Evolutionary conservation across 2,113 vertebrate species (phyloP).

Genomic region (Lonchura striata): DNA sequence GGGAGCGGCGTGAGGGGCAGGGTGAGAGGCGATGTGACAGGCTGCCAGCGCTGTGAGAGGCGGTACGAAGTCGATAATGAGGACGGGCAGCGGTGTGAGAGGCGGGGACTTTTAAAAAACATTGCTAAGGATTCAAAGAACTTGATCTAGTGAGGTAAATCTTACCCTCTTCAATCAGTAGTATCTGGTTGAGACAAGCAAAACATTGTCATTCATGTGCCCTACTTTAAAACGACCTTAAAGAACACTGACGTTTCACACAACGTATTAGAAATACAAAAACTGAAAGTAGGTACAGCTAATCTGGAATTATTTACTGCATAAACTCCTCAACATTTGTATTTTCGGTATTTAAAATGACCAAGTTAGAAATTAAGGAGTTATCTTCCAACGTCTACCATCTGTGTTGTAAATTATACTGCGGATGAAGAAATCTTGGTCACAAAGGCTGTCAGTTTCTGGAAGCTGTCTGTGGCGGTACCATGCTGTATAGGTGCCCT

Average conservation of each 20-base stretch:
- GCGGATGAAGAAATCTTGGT: neutral
- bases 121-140: neutral
- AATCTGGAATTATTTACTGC: neutral
- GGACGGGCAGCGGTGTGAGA: no score
- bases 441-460: no score
- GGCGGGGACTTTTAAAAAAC: neutral
- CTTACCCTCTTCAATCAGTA: neutral
- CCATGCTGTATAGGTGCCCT: accelerated
- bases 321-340: neutral
- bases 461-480: neutral
- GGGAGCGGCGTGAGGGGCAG: neutral
- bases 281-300: neutral
- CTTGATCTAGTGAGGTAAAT: neutral
- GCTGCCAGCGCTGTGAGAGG: no score
- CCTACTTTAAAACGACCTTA: neutral
- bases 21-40: no score
- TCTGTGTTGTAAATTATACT: neutral
- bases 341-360: neutral
- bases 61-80: no score
- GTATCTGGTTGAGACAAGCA: neutral
- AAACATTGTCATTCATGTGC: neutral
- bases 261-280: neutral
- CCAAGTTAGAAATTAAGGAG: neutral
- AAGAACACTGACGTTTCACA: neutral
- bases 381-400: neutral